Evolutionary conservation across 2,888 invertebrate species (phyloP), one percentile per base, ranked within the genome.

Genomic region (Protodeltote pygarga): DNA sequence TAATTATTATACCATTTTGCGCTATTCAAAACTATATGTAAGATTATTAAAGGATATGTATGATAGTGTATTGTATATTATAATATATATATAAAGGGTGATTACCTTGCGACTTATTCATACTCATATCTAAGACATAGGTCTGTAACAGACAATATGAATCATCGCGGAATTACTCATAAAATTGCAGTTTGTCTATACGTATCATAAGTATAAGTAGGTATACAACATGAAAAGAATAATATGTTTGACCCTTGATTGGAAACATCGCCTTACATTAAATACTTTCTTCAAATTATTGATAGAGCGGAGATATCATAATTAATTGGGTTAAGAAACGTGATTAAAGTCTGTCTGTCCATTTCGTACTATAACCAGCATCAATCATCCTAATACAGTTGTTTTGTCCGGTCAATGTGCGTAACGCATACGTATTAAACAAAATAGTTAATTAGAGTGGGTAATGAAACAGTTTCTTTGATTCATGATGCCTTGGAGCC

Each of bases 291-390:
- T 75, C 71, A 73, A 77, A 88, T 86, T 87, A 84, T 89, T 89
- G 87, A 85, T 80, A 67, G 57, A 63, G 45, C 59, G 44, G 60
- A 77, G 78, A 83, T 86, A 85, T 82, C 79, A 82, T 87, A 80
- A 89, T 89, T 87, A 89, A 89, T 89, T 88, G 83, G 85, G 83
- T 81, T 84, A 82, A 79, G 69, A 78, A 79, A 81, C 73, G 82
- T 84, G 80, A 81, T 87, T 83, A 81, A 71, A 67, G 58, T 55
- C 24, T 40, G 57, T 40, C 31, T 59, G 50, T 49, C 52, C 49
- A 48, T 62, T 58, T 53, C 51, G 40, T 58, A 54, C 46, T 38
- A 8, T 50, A 44, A 31, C 60, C 29, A 20, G 49, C 63, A 68
- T 68, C 51, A 66, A 68, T 68, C 68, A 66, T 27, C 2, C 1